Evolutionary conservation across 2,888 invertebrate species (phyloP), one percentile per base, ranked within the genome.

Genomic region (Sturmia bella): DNA sequence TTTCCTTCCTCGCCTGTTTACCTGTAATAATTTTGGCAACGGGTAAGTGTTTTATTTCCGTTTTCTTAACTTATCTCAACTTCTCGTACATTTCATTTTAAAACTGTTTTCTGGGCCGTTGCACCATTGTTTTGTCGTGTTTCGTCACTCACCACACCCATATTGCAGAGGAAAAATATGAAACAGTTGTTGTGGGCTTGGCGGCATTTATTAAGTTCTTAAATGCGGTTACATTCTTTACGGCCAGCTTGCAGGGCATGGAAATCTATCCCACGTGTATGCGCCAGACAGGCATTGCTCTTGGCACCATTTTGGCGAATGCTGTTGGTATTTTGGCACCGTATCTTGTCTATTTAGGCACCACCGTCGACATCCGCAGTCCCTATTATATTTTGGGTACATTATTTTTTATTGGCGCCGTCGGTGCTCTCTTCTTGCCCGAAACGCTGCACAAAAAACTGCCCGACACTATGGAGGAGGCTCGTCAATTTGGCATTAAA

Each of bases 251-350:
- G 68, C 92, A 94, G 83, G 92, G 93, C 73, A 92, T 94, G 88
- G 94, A 95, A 89, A 91, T 94, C 19, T 94, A 94, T 87, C 94
- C 94, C 13, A 94, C 94, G 0, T 93, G 93, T 84, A 90, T 94
- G 39, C 91, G 95, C 21, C 94, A 94, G 86, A 93, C 94, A 7
- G 94, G 94, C 64, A 92, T 93, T 84, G 92, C 94, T 0, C 87
- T 94, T 74, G 93, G 93, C 37, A 92, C 92, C 69, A 92, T 94
- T 41, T 86, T 93, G 54, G 92, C 92, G 7, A 93, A 93, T 86
- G 91, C 91, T 21, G 90, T 93, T 56, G 92, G 92, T 17, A 91
- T 93, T n/a, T 84, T 93, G 56, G 92, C 93, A 0, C 94, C 94
- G 0, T 94, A 93, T 85, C 91, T 94, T 80, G 92, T 94, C 21